Evolutionary conservation across 2,888 invertebrate genomes (phyloP).

Genomic region (Ochropleura leucogaster): DNA sequence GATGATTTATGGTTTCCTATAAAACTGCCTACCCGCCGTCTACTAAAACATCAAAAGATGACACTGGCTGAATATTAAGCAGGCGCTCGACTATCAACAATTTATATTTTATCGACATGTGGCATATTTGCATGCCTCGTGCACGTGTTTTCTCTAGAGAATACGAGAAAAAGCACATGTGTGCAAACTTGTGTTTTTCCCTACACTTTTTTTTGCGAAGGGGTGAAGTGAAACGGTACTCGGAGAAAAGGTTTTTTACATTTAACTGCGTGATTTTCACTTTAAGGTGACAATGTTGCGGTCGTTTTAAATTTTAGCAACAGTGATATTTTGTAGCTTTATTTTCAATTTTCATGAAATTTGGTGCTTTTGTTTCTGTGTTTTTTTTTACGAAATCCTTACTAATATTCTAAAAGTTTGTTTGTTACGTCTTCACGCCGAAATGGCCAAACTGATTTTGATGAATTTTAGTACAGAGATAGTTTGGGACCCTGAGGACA

Average conservation of each 20-base stretch:
- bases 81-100: constrained; percentile 20
- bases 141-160: constrained; percentile 54
- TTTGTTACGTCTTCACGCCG: no score
- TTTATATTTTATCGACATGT: constrained; percentile 53
- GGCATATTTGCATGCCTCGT: constrained; percentile 51
- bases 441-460: no score
- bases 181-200: constrained; percentile 37
- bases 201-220: constrained; percentile 41
- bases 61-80: constrained; percentile 40
- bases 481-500: no score
- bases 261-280: constrained; percentile 25
- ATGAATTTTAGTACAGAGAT: no score
- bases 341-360: not conserved
- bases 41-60: constrained; percentile 29
- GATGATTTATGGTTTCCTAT: not conserved
- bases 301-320: not conserved
- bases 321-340: not conserved
- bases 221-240: constrained; percentile 19
- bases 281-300: not conserved
- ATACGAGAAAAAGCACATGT: constrained; percentile 31
- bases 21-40: not conserved
- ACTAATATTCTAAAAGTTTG: no score
- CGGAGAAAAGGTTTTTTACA: constrained; percentile 23
- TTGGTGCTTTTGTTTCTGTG: no score
- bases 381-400: no score